phyloP scores from a whole-genome alignment of 1,140 invertebrate species.

The Aphelinus certus region DNA sequence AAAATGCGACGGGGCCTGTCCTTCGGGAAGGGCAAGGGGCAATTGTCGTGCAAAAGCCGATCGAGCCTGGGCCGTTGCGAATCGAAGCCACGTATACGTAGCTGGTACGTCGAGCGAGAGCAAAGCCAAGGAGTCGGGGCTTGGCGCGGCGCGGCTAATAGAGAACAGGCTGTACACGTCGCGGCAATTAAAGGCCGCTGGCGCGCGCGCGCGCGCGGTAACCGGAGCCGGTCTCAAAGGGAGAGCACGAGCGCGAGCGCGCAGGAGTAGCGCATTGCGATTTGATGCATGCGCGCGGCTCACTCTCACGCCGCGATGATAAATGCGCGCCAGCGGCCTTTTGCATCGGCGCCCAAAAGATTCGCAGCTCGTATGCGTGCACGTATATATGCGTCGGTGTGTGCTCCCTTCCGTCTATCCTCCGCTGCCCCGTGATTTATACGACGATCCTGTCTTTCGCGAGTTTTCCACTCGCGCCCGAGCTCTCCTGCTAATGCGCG shows the following conservation, averaged over 20 bases:
- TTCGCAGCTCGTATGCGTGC: too few species aligned
- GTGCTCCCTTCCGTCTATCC: not conserved
- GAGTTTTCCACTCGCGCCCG: too few species aligned
- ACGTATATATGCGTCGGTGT: not conserved
- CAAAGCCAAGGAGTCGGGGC: too few species aligned
- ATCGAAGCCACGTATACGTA: not conserved
- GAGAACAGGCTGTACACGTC: not conserved
- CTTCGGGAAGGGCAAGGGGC: too few species aligned
- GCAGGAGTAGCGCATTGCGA: conserved; percentile 43
- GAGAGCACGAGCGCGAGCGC: not conserved
- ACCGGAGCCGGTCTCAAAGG: conserved; percentile 45
- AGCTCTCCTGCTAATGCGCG: too few species aligned
- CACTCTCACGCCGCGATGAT: conserved; percentile 43
- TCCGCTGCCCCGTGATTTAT: conserved; percentile 13
- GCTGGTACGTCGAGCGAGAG: not conserved
- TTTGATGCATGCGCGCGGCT: conserved; percentile 43
- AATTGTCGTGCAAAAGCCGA: too few species aligned
- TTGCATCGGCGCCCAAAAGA: not conserved
- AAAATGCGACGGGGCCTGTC: too few species aligned
- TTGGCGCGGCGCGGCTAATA: too few species aligned
- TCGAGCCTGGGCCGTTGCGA: too few species aligned
- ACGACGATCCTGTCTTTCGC: not conserved
- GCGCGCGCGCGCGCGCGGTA: conserved; percentile 36
- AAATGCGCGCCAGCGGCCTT: conserved; percentile 39
- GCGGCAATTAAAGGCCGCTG: conserved; percentile 49